phyloP scores from a whole-genome alignment of 92 coral and sea anemone species.

The Chrysogorgia sp. region DNA sequence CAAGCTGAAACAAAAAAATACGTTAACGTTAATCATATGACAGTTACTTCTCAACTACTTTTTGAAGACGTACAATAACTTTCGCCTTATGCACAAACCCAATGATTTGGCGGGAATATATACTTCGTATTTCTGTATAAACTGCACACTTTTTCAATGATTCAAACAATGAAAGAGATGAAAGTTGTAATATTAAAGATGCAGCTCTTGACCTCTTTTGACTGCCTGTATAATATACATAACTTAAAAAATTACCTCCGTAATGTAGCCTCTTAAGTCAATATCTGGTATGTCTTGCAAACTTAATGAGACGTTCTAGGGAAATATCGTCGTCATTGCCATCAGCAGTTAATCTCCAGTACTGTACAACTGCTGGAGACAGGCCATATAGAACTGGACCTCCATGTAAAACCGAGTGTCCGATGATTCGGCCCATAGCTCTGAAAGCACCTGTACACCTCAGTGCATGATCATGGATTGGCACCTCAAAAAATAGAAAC shows the following conservation, averaged over 20 bases:
- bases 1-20: no score
- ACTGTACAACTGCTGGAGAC: conserved; percentile 8
- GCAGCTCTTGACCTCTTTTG: no score
- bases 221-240: background rate
- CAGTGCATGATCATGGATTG: conserved; percentile 8
- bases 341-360: conserved; percentile 1
- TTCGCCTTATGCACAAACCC: no score
- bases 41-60: no score
- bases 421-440: conserved; percentile 18
- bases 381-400: conserved; percentile 9
- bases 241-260: background rate
- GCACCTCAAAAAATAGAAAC: background rate
- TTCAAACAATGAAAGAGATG: no score
- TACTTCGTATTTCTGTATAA: no score
- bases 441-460: conserved; percentile 15
- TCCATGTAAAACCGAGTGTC: conserved; percentile 4
- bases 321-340: conserved; percentile 9
- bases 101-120: no score
- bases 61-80: no score
- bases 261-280: background rate
- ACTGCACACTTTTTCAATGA: no score
- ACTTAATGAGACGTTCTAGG: background rate
- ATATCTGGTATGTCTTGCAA: conserved; percentile 2
- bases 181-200: no score
- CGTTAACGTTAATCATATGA: no score